Base-by-base conservation (phyloP, 2,888 invertebrate genomes). In the Litoditis marina region DNA sequence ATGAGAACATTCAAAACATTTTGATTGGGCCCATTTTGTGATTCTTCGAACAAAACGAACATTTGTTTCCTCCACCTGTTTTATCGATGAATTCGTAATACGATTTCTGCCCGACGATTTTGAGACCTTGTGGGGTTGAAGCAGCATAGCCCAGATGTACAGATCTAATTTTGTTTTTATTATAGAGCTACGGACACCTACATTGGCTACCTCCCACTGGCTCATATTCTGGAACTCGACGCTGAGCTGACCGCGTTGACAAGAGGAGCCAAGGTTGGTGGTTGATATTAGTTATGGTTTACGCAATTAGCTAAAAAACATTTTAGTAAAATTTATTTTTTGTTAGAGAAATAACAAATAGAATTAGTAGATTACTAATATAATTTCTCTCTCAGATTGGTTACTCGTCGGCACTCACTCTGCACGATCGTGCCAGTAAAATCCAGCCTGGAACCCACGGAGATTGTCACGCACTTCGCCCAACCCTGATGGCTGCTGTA, bases 401-500 rank as follows among this genome's bases (percentile, higher is more conserved):
- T 4, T 96, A 95, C 85, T 94, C 94, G 0, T 92, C 93, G 0
- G 92, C 96, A 0, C 86, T 93, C 59, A 96, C 96, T 0, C 79
- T 86, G 28, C 84, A 86, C 53, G 86, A 86, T 70, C 83, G 84
- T 73, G 84, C 94, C 57, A 92, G 92, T 83, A 95, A 94, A 86
- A 92, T 96, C 78, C 93, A 92, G 88, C 89, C 89, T 81, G 95
- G 95, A 57, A 91, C 92, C 62, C 90, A 89, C 82, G 96, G 96
- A 1, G 96, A 96, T 85, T 92, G 94, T 13, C 89, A 91, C 47
- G 89, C 93, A 2, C 86, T 96, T 58, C 88, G 88, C 76, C 96
- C 96, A 3, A 94, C 94, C 0, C 90, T 94, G 80, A 90, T 96
- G 87, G 93, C 94, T 6, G 89, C 93, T 44, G 96, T 98, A 50